phyloP scores from a whole-genome alignment of 2,113 vertebrate genomes.

The Forbesichthys papilliferus region DNA sequence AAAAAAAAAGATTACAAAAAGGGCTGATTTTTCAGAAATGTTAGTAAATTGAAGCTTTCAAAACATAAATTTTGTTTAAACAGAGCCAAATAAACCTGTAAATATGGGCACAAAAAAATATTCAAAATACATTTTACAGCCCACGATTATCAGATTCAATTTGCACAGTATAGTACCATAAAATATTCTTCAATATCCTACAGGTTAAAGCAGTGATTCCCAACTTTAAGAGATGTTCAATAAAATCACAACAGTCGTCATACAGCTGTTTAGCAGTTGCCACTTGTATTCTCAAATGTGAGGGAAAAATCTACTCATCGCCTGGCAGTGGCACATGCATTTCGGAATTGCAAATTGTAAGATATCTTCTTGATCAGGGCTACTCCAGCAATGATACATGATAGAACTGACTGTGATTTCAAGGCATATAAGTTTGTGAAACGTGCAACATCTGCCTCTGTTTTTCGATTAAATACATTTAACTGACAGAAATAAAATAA shows the following conservation, averaged over 20 bases:
- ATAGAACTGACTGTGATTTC: background rate
- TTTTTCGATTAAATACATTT: too few species aligned
- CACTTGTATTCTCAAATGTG: too few species aligned
- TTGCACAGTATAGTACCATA: background rate
- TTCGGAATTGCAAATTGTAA: too few species aligned
- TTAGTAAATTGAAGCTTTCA: background rate
- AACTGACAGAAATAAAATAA: too few species aligned
- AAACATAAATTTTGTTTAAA: background rate
- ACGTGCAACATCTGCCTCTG: background rate
- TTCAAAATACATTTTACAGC: background rate
- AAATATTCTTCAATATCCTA: background rate
- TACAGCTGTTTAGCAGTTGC: too few species aligned
- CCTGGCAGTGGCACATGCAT: too few species aligned
- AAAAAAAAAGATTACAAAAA: slow-evolving; percentile 33
- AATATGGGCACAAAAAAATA: background rate
- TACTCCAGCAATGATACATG: background rate
- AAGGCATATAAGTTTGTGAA: background rate
- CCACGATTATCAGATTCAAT: background rate
- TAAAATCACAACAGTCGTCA: too few species aligned
- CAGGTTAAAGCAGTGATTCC: too few species aligned
- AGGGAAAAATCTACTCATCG: too few species aligned
- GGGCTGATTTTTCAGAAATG: background rate
- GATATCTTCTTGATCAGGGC: background rate
- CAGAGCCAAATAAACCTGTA: too few species aligned
- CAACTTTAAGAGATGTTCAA: too few species aligned